These are phyloP conservation scores for Uloborus plumipes DNA, from an alignment of 2,888 invertebrate species.

Conservation along the genomic window DNA sequence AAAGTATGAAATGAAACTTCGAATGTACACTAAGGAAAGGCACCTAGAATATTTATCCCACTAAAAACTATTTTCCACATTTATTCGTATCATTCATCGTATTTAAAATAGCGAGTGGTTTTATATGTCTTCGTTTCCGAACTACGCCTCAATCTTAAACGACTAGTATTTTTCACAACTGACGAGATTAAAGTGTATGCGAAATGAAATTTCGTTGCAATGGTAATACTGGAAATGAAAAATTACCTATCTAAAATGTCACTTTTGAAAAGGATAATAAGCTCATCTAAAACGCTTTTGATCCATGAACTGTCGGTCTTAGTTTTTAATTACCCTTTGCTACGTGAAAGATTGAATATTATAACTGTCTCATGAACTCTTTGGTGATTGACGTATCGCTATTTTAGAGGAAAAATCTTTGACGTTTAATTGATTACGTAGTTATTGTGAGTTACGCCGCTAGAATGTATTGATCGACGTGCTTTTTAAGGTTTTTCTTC, in stretches of 20 bases:
- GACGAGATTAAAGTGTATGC: constrained; percentile 30
- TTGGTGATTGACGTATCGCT: constrained; percentile 31
- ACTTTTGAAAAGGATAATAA: constrained; percentile 41
- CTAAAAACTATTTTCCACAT: too few relatives aligned
- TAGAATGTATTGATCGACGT: background rate
- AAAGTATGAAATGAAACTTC: too few relatives aligned
- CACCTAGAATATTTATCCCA: too few relatives aligned
- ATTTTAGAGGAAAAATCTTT: constrained; percentile 11
- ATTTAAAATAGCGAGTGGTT: too few relatives aligned
- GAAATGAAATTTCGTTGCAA: constrained; percentile 20
- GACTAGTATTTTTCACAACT: constrained; percentile 4
- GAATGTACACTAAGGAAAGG: too few relatives aligned
- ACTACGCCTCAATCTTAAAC: too few relatives aligned
- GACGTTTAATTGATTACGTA: constrained; percentile 13
- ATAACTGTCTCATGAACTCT: constrained; percentile 14
- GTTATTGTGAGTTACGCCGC: background rate
- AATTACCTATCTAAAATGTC: constrained; percentile 46
- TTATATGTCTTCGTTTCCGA: too few relatives aligned
- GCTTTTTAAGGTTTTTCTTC: background rate
- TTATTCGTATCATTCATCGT: too few relatives aligned
- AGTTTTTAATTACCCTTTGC: constrained; percentile 11
- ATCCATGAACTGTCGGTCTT: constrained; percentile 26
- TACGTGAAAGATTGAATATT: constrained; percentile 40
- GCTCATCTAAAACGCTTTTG: constrained; percentile 39
- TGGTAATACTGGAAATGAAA: constrained; percentile 34